A percentile compares a stretch with the other conserved stretches of the same genome.
phyloP scores from a whole-genome alignment of 2,888 invertebrate genomes.

The Hypomecis atomaria region DNA sequence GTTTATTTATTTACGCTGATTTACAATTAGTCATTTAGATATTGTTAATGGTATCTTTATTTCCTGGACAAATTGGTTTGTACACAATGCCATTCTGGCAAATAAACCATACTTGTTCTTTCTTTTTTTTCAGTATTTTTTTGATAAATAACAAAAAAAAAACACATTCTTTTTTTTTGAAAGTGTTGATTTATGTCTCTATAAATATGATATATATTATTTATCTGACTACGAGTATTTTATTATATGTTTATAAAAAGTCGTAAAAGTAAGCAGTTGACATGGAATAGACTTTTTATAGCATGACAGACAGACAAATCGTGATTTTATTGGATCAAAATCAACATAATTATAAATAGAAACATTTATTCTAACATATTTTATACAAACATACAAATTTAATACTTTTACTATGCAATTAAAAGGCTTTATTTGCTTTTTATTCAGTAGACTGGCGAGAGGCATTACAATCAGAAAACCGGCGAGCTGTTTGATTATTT shows the following conservation, averaged over 20 bases:
- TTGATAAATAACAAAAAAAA: neutral
- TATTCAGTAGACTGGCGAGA: neutral
- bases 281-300: neutral
- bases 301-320: neutral
- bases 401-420: neutral
- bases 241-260: neutral
- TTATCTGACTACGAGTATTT: neutral
- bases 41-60: too few relatives aligned
- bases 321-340: conserved; percentile 10
- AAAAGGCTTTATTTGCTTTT: neutral
- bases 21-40: too few relatives aligned
- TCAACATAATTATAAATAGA: neutral
- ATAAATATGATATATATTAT: conserved; percentile 1
- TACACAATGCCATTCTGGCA: too few relatives aligned
- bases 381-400: neutral
- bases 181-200: neutral
- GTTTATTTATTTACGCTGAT: too few relatives aligned
- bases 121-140: neutral
- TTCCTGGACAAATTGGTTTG: too few relatives aligned
- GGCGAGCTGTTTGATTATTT: too few relatives aligned
- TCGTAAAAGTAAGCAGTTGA: conserved; percentile 6
- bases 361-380: neutral
- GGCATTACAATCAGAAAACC: too few relatives aligned
- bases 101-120: neutral
- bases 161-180: neutral